Evolutionary conservation across 2,797 vertebrate species (phyloP).

Genomic region (Protonibea diacanthus): DNA sequence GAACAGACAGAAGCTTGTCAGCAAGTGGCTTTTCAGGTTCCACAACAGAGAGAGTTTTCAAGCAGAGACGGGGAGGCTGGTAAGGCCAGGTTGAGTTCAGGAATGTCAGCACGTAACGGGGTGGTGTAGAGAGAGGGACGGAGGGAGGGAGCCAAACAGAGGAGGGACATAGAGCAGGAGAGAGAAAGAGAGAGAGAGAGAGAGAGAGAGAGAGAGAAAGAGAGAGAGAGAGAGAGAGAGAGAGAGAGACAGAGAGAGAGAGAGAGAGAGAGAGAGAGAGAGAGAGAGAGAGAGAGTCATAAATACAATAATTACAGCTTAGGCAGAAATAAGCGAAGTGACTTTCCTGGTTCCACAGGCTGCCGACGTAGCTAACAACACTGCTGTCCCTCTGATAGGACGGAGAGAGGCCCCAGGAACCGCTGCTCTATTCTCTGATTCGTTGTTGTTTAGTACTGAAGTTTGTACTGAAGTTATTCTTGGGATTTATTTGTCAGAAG

Average conservation of each 20-base stretch:
- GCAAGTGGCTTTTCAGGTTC: slow-evolving; percentile 75
- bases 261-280: slow-evolving; percentile 22
- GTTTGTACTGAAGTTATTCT: background rate
- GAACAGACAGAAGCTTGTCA: slow-evolving; percentile 29
- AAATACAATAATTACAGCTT: slow-evolving; percentile 71
- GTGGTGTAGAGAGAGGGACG: slow-evolving; percentile 52
- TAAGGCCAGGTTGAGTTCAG: slow-evolving; percentile 67
- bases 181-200: slow-evolving; percentile 38
- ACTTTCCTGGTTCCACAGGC: slow-evolving; percentile 49
- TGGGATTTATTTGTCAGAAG: slow-evolving; percentile 34
- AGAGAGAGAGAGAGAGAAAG: slow-evolving; percentile 16
- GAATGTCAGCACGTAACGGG: slow-evolving; percentile 71
- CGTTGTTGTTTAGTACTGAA: background rate
- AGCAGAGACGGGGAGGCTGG: slow-evolving; percentile 37
- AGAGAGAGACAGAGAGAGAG: slow-evolving; percentile 48
- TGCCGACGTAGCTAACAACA: slow-evolving; percentile 54
- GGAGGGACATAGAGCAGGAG: slow-evolving; percentile 64
- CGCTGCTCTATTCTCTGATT: background rate
- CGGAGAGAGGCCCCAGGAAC: background rate
- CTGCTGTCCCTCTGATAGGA: slow-evolving; percentile 12
- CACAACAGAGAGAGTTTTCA: slow-evolving; percentile 36
- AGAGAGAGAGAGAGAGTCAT: slow-evolving; percentile 43
- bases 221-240: slow-evolving; percentile 34
- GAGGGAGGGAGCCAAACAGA: slow-evolving; percentile 54
- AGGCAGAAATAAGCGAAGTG: slow-evolving; percentile 47